These are phyloP conservation scores for Leptinotarsa juncta DNA, from an alignment of 2,888 invertebrate genomes.

Conservation along the genomic window DNA sequence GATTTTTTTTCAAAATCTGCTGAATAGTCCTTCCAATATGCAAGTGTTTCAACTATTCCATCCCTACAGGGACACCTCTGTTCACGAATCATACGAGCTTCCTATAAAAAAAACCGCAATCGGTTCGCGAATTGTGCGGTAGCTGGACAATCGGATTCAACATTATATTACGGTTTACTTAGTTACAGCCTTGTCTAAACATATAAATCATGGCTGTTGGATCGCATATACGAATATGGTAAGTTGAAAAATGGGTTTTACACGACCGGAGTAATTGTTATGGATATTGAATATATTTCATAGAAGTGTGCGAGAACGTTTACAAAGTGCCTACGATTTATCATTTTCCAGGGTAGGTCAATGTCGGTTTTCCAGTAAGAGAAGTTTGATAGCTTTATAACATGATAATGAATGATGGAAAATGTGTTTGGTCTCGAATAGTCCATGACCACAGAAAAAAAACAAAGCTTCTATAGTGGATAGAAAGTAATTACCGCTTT, in stretches of 20 bases:
- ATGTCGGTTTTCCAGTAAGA: neutral
- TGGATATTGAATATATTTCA: constrained; percentile 36
- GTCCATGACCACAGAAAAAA: too few species aligned
- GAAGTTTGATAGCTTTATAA: too few species aligned
- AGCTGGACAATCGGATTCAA: constrained; percentile 45
- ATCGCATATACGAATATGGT: constrained; percentile 40
- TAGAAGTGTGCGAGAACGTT: constrained; percentile 18
- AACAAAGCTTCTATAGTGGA: too few species aligned
- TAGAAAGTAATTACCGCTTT: too few species aligned
- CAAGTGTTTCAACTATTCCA: neutral
- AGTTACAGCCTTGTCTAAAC: constrained; percentile 41
- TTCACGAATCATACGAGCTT: constrained; percentile 4
- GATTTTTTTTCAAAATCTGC: too few species aligned
- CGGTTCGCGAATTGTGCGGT: constrained; percentile 31
- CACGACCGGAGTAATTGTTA: constrained; percentile 38
- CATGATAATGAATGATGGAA: too few species aligned
- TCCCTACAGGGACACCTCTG: neutral
- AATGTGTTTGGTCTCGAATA: too few species aligned
- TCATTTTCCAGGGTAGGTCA: neutral
- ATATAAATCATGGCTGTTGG: constrained; percentile 41
- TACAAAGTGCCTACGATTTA: constrained; percentile 13
- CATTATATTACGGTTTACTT: constrained; percentile 46
- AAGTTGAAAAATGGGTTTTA: constrained; percentile 41
- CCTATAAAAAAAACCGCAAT: constrained; percentile 11
- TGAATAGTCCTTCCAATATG: neutral